Percentiles rank a stretch among this genome's conserved stretches.
Evolutionary conservation across 2,797 vertebrate genomes (phyloP).

Genomic region (Agapornis canus): DNA sequence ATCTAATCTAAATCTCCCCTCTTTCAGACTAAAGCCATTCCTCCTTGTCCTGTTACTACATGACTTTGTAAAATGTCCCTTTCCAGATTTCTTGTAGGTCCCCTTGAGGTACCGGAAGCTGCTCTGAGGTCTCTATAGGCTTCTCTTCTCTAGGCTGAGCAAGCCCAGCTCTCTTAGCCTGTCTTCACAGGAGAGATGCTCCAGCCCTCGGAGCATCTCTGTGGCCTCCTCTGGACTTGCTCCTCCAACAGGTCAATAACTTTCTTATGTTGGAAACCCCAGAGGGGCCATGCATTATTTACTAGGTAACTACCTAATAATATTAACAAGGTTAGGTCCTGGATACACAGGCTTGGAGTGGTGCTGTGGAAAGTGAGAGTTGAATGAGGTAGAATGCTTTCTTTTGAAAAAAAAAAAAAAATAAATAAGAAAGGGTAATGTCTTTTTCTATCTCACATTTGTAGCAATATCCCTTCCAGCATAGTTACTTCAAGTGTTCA

Average conservation of each 20-base stretch:
- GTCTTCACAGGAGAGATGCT: neutral
- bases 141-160: neutral
- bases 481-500: neutral
- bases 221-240: neutral
- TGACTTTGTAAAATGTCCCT: neutral
- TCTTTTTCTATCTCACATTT: neutral
- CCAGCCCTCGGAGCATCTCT: rapidly evolving
- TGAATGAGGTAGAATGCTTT: neutral
- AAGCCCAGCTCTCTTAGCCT: neutral
- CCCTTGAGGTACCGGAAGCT: neutral
- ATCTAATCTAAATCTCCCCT: neutral
- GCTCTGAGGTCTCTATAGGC: neutral
- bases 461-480: neutral
- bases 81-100: neutral
- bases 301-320: neutral
- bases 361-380: neutral
- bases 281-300: neutral
- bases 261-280: neutral
- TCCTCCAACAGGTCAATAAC: neutral
- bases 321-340: neutral
- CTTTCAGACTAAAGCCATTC: neutral
- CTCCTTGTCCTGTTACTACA: rapidly evolving
- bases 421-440: neutral
- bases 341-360: neutral
- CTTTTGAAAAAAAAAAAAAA: neutral